Percentiles rank a stretch among this genome's conserved stretches.
Evolutionary conservation across 2,797 vertebrate species (phyloP).

Genomic region (Trachops cirrhosus): DNA sequence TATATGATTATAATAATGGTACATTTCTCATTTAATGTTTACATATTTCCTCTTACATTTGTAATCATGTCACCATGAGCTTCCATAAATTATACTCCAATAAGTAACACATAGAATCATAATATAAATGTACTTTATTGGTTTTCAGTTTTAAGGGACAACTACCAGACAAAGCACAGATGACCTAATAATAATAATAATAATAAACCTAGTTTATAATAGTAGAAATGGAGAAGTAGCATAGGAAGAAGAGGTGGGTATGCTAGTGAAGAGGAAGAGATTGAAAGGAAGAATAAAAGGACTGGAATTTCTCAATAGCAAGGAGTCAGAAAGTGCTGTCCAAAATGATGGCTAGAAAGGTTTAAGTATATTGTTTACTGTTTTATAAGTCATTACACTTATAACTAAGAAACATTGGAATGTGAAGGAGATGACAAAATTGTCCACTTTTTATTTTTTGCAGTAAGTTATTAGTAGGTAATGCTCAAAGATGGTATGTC

Average conservation of each 20-base stretch:
- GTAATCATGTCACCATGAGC: not conserved
- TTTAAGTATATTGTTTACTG: not conserved
- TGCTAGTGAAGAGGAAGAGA: not conserved
- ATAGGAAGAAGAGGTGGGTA: not conserved
- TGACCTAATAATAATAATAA: not conserved
- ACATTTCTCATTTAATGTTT: not conserved
- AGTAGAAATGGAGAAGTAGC: not conserved
- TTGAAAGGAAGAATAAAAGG: not conserved
- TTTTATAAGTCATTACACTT: not conserved
- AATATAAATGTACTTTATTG: not conserved
- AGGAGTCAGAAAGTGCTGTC: not conserved
- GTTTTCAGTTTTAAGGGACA: not conserved
- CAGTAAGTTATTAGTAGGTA: not conserved
- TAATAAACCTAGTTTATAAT: not conserved
- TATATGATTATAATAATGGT: not conserved
- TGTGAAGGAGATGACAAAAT: not conserved
- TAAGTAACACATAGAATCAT: not conserved
- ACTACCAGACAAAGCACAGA: not conserved
- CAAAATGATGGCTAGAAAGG: not conserved
- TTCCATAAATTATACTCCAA: not conserved
- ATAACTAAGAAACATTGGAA: not conserved
- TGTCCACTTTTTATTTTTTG: not conserved
- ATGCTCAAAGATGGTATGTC: not conserved
- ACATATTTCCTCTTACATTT: not conserved
- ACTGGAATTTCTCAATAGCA: fast-evolving